A percentile compares a stretch with the other conserved stretches of the same genome.
Evolutionary conservation across 2,113 vertebrate genomes (phyloP).

Genomic region (Tupaia chinensis): DNA sequence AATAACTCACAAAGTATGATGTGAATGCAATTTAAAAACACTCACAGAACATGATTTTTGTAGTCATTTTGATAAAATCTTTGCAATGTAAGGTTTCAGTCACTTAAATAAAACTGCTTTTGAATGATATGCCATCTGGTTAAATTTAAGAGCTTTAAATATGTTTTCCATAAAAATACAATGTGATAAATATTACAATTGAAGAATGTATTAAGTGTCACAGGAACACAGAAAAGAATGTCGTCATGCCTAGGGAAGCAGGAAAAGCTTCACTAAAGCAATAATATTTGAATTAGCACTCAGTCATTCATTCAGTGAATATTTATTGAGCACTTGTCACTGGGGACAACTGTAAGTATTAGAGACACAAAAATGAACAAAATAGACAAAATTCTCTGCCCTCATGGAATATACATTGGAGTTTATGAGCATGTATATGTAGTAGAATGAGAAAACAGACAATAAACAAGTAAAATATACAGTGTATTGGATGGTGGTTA

Average conservation of each 20-base stretch:
- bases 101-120: conserved; percentile 71
- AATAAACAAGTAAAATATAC: not conserved
- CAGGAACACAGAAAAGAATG: conserved; percentile 48
- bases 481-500: not conserved
- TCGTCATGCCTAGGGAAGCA: not conserved
- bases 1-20: conserved; percentile 45
- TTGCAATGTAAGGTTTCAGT: conserved; percentile 53
- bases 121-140: conserved; percentile 69
- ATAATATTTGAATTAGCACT: not conserved
- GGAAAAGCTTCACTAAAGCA: not conserved
- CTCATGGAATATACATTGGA: not conserved
- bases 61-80: conserved; percentile 68
- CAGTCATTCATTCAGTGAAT: not conserved
- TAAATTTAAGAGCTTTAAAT: conserved; percentile 71
- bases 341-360: not conserved
- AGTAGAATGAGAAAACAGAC: not conserved
- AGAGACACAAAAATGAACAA: not conserved
- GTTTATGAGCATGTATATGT: not conserved
- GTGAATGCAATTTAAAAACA: conserved; percentile 38
- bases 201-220: conserved; percentile 48
- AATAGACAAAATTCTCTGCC: not conserved
- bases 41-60: conserved; percentile 52
- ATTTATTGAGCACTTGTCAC: not conserved
- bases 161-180: conserved; percentile 70
- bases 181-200: conserved; percentile 64